Conservation (phyloP, 92 coral and sea anemone genomes). For the Actinostola sp. region DNA sequence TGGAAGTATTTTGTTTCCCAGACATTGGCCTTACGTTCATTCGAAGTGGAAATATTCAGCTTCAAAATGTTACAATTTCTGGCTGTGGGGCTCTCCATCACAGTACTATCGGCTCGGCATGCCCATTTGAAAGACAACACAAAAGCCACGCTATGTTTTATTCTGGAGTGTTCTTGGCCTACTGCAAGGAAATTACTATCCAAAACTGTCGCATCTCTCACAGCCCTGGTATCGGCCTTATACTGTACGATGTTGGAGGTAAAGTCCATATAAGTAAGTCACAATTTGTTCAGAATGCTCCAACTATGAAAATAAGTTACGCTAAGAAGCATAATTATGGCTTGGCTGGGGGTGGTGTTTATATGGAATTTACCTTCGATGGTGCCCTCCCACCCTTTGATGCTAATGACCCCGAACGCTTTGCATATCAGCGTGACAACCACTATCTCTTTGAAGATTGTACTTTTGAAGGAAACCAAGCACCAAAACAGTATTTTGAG, state of each 20-base stretch:
- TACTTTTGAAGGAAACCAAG: conserved; percentile 55
- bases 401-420: conserved; percentile 9
- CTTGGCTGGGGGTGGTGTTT: conserved; percentile 77
- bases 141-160: conserved; percentile 31
- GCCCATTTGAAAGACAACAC: conserved; percentile 15
- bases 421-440: conserved; percentile 47
- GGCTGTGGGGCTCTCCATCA: conserved; percentile 74
- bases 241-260: conserved; percentile 83
- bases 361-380: conserved; percentile 66
- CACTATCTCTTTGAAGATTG: conserved; percentile 36
- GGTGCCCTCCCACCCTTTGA: conserved; percentile 67
- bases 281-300: conserved; percentile 56
- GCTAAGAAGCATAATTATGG: conserved; percentile 27
- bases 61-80: conserved; percentile 39
- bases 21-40: conserved; percentile 61
- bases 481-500: conserved; percentile 40
- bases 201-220: conserved; percentile 37
- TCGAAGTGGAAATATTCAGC: conserved; percentile 54
- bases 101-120: conserved; percentile 69
- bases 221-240: conserved; percentile 82
- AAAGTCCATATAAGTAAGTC: conserved; percentile 52
- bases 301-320: conserved; percentile 6
- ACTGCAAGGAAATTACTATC: conserved; percentile 58
- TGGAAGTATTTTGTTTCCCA: conserved; percentile 44
- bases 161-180: conserved; percentile 64